phyloP scores from a whole-genome alignment of 2,113 vertebrate species.

The Himantopus leucocephalus region DNA sequence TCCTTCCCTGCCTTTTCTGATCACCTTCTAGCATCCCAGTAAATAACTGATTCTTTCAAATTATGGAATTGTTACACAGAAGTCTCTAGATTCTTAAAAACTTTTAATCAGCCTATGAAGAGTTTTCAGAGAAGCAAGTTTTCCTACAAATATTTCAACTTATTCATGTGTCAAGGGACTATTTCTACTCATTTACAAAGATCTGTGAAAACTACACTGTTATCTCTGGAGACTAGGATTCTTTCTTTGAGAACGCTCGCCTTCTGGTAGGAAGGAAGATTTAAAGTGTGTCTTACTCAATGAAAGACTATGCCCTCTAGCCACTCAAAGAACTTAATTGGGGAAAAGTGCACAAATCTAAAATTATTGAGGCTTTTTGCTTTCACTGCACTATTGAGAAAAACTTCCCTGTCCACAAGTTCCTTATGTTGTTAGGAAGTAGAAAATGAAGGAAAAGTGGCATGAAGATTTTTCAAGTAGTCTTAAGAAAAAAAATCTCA shows the following conservation, averaged over 20 bases:
- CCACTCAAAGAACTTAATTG: not conserved
- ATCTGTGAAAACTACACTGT: not conserved
- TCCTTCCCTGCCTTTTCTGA: not conserved
- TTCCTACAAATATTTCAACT: conserved; percentile 10
- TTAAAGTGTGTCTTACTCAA: not conserved
- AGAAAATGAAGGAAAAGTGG: not conserved
- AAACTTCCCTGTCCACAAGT: not conserved
- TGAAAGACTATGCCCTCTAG: not conserved
- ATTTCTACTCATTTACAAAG: not conserved
- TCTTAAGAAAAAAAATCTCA: not conserved
- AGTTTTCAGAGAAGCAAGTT: not conserved
- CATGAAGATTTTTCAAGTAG: not conserved
- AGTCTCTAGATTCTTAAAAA: not conserved
- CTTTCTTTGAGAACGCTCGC: not conserved
- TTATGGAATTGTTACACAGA: not conserved
- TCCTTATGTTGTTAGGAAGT: not conserved
- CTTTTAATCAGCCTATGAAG: not conserved
- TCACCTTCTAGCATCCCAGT: not conserved
- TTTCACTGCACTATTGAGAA: not conserved
- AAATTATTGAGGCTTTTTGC: not conserved
- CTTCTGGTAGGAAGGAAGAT: not conserved
- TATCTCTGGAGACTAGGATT: not conserved
- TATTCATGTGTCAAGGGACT: not conserved
- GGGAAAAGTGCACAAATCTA: not conserved
- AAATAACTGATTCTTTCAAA: not conserved